A percentile compares a stretch with the other conserved stretches of the same genome.
Evolutionary conservation across 2,888 invertebrate genomes (phyloP).

Genomic region (Drosophila maculinotata): DNA sequence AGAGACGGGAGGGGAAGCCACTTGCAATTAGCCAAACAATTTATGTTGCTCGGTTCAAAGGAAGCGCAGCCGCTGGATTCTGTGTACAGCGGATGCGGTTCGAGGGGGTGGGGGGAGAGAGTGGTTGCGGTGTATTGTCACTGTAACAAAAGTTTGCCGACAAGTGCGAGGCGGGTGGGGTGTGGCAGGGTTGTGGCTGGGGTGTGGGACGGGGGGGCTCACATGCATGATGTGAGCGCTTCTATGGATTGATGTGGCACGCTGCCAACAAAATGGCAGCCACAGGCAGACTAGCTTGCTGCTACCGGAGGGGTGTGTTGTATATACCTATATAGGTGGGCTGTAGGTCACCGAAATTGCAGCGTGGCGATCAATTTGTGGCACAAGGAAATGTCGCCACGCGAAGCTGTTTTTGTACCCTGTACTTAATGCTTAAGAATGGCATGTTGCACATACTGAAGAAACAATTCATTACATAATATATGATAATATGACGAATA

Average conservation of each 20-base stretch:
- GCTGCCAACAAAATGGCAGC: slow-evolving; percentile 32
- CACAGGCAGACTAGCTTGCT: background rate
- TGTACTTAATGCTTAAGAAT: background rate
- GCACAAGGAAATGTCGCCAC: slow-evolving; percentile 33
- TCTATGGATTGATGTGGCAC: slow-evolving; percentile 55
- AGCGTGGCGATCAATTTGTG: slow-evolving; percentile 27
- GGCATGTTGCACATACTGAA: background rate
- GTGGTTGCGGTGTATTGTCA: slow-evolving; percentile 23
- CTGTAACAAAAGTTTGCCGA: slow-evolving; percentile 29
- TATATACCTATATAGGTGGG: background rate
- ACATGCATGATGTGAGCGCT: slow-evolving; percentile 37
- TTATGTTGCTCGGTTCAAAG: slow-evolving; percentile 65
- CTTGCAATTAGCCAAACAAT: slow-evolving; percentile 77
- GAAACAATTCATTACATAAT: too few relatives aligned
- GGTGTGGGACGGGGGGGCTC: background rate
- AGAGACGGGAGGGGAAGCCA: slow-evolving; percentile 51
- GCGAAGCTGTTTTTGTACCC: slow-evolving; percentile 22
- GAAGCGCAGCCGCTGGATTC: slow-evolving; percentile 20
- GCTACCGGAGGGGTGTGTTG: background rate
- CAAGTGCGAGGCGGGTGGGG: background rate
- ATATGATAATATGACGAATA: too few relatives aligned
- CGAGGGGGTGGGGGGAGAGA: background rate
- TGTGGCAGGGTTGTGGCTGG: background rate
- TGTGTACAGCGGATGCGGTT: background rate
- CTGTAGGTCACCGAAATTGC: slow-evolving; percentile 30